Evolutionary conservation across 2,888 invertebrate genomes (phyloP).

Genomic region (Acheta domesticus): DNA sequence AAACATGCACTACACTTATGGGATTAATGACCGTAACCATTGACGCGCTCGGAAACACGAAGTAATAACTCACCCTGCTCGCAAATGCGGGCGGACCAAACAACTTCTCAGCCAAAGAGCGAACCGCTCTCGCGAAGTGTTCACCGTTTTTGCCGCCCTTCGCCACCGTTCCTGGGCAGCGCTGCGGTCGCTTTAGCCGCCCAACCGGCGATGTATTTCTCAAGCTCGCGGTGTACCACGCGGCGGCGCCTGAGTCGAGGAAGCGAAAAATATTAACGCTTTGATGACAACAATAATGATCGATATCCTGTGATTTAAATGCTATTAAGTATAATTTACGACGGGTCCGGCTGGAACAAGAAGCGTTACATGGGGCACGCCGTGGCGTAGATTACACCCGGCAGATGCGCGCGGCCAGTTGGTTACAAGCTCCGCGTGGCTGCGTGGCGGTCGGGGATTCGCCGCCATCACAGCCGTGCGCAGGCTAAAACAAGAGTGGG

Average conservation of each 20-base stretch:
- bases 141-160: too few relatives aligned
- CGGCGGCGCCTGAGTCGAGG: not conserved
- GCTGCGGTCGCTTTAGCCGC: not conserved
- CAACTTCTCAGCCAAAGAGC: too few relatives aligned
- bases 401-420: not conserved
- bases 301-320: slow-evolving; percentile 18
- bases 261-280: slow-evolving; percentile 18
- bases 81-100: too few relatives aligned
- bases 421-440: not conserved
- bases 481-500: too few relatives aligned
- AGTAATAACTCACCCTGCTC: too few relatives aligned
- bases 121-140: too few relatives aligned
- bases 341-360: not conserved
- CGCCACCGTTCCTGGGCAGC: not conserved
- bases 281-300: slow-evolving; percentile 4
- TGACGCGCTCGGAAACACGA: too few relatives aligned
- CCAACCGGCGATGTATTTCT: not conserved
- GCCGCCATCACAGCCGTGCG: too few relatives aligned
- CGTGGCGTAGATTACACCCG: not conserved
- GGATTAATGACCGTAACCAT: too few relatives aligned
- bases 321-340: slow-evolving; percentile 10
- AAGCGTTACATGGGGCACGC: not conserved
- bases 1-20: too few relatives aligned
- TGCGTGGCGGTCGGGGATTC: too few relatives aligned
- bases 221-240: not conserved